phyloP scores from a whole-genome alignment of 2,797 vertebrate genomes.

The Lagorchestes hirsutus region DNA sequence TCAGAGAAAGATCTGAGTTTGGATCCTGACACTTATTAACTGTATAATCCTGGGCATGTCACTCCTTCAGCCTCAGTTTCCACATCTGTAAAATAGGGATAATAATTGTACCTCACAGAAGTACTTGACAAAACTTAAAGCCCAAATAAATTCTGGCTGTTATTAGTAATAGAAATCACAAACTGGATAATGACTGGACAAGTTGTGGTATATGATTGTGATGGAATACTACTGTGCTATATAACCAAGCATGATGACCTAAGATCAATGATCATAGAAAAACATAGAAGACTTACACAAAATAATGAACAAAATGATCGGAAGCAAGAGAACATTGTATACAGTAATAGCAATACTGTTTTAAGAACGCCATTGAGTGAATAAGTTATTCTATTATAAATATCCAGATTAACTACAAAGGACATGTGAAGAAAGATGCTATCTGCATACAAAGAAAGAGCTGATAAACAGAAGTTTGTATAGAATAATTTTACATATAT shows the following conservation, averaged over 20 bases:
- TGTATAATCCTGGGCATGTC: neutral
- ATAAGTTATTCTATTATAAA: neutral
- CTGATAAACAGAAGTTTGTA: neutral
- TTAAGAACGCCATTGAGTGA: neutral
- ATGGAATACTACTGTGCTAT: neutral
- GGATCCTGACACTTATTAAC: neutral
- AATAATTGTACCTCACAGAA: neutral
- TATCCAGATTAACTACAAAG: neutral
- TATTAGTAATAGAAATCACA: neutral
- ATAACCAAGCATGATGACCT: neutral
- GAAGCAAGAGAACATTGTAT: neutral
- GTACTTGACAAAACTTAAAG: neutral
- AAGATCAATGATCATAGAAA: neutral
- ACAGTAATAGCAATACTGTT: neutral
- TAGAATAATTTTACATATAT: neutral
- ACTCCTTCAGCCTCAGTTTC: neutral
- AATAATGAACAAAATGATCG: neutral
- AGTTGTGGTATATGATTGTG: neutral
- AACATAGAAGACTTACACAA: neutral
- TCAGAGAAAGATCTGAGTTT: neutral
- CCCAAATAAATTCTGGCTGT: neutral
- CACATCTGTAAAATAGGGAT: neutral
- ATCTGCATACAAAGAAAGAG: neutral
- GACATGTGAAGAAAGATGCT: neutral
- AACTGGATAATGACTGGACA: neutral